Evolutionary conservation across 1,140 invertebrate genomes (phyloP), one percentile per base, ranked within the genome.

Genomic region (Zaprionus nigranus): DNA sequence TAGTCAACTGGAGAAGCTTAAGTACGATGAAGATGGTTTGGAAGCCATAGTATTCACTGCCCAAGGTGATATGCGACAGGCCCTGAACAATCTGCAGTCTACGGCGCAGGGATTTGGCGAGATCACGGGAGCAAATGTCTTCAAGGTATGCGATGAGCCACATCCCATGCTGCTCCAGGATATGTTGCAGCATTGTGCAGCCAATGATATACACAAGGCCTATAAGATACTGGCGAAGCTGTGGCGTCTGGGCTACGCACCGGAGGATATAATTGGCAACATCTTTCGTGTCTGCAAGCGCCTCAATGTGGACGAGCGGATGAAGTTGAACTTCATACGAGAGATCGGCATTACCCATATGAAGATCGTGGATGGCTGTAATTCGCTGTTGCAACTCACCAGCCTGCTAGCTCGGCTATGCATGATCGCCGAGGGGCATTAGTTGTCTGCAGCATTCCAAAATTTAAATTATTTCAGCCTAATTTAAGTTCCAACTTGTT

Each of bases 81-180:
- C 97, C 0, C 93, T 99, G 15, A 99, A 99, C 93, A 99, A 99
- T 95, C 93, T 99, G 26, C 99, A 99, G 93, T 99, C 99, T 3
- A 99, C 99, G 0, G 95, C 95, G 51, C 98, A 99, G 93, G 99
- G 99, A 26, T 99, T 99, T 94, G 96, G 96, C 5, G 95, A 97
- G 90, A 96, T 99, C 2, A 98, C 96, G 77, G 96, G 96, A 71
- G 96, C 98, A 88, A 99, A 99, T 95, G 99, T 99, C n/a, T 99
- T 99, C 90, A 99, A 99, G 95, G 98, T 99, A 15, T 99, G 99
- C 93, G 99, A 99, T 94, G 99, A 99, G 93, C 99, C 99, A 0
- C 98, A 99, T 94, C 99, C 99, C 7, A 94, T 99, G 71, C 92
- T 99, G 1, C 96, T 99, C 11, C 97, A 97, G 93, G 95, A 97